A percentile compares a stretch with the other conserved stretches of the same genome.
These are phyloP conservation scores for Meriones psammophilus DNA, from an alignment of 2,797 vertebrate genomes.

Conservation along the genomic window DNA sequence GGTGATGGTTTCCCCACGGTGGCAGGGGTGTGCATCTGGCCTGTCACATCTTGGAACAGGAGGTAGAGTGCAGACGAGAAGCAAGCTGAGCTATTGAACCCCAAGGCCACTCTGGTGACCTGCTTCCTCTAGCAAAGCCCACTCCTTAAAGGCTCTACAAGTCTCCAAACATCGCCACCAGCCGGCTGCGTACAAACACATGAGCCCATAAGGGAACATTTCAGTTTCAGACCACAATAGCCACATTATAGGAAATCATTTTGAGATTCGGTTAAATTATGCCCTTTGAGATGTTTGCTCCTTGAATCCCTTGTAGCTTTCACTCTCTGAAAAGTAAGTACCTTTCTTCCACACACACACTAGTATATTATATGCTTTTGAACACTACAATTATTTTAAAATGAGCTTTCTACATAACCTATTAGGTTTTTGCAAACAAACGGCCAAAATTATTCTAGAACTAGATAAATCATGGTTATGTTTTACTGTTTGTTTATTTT, in stretches of 20 bases:
- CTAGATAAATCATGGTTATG: neutral
- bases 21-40: neutral
- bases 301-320: neutral
- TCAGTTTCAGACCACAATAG: neutral
- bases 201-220: neutral
- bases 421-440: neutral
- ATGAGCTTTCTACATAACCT: neutral
- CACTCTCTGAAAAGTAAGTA: conserved; percentile 27
- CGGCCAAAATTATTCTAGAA: neutral
- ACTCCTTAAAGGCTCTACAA: neutral
- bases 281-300: neutral
- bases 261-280: neutral
- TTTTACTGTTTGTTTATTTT: neutral
- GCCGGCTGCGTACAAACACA: neutral
- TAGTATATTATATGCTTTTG: neutral
- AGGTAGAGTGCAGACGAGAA: neutral
- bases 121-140: neutral
- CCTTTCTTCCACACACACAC: neutral
- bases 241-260: neutral
- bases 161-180: neutral
- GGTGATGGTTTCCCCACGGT: neutral
- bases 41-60: neutral
- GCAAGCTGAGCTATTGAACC: no score
- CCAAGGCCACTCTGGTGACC: neutral
- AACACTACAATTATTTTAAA: neutral